phyloP scores from a whole-genome alignment of 64 coral and sea anemone genomes.

The Porites australiensis region DNA sequence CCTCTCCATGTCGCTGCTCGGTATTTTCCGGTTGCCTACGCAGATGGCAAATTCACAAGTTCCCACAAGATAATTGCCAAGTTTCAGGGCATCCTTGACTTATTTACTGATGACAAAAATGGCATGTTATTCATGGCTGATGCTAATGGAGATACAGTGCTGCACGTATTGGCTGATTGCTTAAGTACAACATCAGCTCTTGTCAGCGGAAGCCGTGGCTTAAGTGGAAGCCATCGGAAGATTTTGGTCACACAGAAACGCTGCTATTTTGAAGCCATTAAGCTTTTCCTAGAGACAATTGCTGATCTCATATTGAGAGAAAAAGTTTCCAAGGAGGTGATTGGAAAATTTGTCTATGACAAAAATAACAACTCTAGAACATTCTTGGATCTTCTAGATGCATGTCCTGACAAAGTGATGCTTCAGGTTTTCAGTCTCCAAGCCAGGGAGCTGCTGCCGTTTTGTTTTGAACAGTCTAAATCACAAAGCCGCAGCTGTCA shows the following conservation, averaged over 20 bases:
- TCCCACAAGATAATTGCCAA: not conserved
- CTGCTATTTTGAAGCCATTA: not conserved
- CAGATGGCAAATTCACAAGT: not conserved
- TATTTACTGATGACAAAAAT: not conserved
- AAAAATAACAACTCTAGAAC: not conserved
- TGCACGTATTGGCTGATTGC: not conserved
- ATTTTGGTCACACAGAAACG: not conserved
- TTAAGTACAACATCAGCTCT: not conserved
- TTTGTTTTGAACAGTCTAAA: not conserved
- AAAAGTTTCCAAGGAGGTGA: not conserved
- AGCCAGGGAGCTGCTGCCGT: slow-evolving; percentile 6
- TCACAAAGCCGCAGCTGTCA: not conserved
- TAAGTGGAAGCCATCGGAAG: not conserved
- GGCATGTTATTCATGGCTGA: not conserved
- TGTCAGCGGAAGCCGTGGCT: not conserved
- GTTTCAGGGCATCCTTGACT: not conserved
- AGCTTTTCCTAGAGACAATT: not conserved
- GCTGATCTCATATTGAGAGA: not conserved
- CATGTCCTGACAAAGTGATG: not conserved
- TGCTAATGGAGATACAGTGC: not conserved
- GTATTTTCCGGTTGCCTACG: not conserved
- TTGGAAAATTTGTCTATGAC: not conserved
- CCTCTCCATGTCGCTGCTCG: slow-evolving; percentile 8
- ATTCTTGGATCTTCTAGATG: not conserved
- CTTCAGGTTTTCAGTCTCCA: not conserved